Percentiles rank a stretch among this genome's conserved stretches.
Evolutionary conservation across 2,888 invertebrate genomes (phyloP).

Genomic region (Drosophila anomalipes): DNA sequence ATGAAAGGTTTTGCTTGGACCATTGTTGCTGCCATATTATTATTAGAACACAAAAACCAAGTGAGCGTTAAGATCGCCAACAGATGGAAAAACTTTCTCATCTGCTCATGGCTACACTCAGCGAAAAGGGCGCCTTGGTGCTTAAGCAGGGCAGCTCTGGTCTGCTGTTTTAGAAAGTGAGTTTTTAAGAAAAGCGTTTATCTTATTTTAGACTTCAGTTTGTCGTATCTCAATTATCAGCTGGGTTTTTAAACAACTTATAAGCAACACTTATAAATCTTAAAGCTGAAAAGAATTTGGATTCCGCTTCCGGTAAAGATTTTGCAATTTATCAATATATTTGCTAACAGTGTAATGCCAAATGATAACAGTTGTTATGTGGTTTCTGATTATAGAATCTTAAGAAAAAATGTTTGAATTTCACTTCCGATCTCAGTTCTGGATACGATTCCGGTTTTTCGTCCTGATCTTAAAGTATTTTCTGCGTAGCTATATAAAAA

Average conservation of each 20-base stretch:
- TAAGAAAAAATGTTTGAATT: not conserved
- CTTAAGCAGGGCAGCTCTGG: not conserved
- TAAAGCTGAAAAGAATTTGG: not conserved
- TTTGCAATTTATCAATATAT: not conserved
- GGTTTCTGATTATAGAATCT: fast-evolving
- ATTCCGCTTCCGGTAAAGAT: not conserved
- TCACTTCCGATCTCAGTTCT: not conserved
- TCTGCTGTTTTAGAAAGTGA: not conserved
- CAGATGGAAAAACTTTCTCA: conserved; percentile 68
- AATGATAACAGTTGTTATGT: too few species aligned
- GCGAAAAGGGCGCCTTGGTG: not conserved
- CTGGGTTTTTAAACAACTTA: not conserved
- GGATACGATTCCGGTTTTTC: not conserved
- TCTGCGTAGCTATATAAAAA: too few species aligned
- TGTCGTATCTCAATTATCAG: too few species aligned
- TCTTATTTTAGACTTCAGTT: not conserved
- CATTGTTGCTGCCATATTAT: conserved; percentile 50
- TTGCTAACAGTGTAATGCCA: too few species aligned
- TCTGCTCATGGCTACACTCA: conserved; percentile 21
- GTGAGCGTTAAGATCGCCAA: conserved; percentile 76
- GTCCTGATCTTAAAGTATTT: too few species aligned
- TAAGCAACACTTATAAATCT: not conserved
- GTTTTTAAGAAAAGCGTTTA: not conserved
- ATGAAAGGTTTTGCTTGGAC: conserved; percentile 45
- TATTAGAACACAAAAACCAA: conserved; percentile 79